Percentiles rank a stretch among this genome's conserved stretches.
phyloP scores from a whole-genome alignment of 2,888 invertebrate genomes.

The Scaptomyza reducta region DNA sequence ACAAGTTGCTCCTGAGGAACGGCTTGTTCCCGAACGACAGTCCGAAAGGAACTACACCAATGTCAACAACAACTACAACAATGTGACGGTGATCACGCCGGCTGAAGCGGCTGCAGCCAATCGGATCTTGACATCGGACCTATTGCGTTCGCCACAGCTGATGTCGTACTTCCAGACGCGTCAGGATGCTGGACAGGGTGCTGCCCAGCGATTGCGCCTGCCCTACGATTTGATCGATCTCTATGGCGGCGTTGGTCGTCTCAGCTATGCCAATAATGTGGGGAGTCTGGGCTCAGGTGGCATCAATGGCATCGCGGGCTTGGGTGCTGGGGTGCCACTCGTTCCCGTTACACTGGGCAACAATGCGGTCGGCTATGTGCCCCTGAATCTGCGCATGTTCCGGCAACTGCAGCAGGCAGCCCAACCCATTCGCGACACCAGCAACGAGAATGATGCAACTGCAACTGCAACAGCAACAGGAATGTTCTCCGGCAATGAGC shows the following conservation, averaged over 20 bases:
- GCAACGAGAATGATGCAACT: slow-evolving; percentile 14
- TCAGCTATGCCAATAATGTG: neutral
- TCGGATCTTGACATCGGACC: neutral
- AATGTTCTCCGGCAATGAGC: neutral
- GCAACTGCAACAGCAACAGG: neutral
- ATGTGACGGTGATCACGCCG: neutral
- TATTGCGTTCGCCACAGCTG: slow-evolving; percentile 3
- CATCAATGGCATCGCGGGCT: neutral
- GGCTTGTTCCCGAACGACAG: neutral
- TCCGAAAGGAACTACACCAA: slow-evolving; percentile 20
- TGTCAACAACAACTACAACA: slow-evolving; percentile 14
- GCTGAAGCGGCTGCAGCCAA: neutral
- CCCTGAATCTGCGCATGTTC: slow-evolving; percentile 57
- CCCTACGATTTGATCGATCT: slow-evolving; percentile 43
- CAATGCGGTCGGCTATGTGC: slow-evolving; percentile 64
- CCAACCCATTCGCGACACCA: slow-evolving; percentile 33
- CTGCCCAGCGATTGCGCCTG: neutral
- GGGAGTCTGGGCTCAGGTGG: neutral
- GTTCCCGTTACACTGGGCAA: slow-evolving; percentile 61
- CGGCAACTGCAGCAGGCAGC: slow-evolving; percentile 27
- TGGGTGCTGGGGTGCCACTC: slow-evolving; percentile 37
- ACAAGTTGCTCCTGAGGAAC: neutral
- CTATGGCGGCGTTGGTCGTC: slow-evolving; percentile 18
- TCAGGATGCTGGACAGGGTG: slow-evolving; percentile 8
- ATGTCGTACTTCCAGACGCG: slow-evolving; percentile 38